phyloP scores from a whole-genome alignment of 1,140 invertebrate genomes.

The Megalopta genalis region DNA sequence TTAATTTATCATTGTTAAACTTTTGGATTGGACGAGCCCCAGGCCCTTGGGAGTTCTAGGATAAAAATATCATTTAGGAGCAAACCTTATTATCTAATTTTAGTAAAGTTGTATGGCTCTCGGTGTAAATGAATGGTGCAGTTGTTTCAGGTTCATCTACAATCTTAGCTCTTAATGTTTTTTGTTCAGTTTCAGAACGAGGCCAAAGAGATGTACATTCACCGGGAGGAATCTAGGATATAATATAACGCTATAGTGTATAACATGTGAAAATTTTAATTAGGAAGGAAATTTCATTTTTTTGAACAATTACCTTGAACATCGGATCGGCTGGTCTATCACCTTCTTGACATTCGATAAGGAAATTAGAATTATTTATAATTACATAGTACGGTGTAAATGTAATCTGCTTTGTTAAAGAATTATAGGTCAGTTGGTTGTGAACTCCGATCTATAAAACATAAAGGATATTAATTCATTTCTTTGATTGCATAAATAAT shows the following conservation, averaged over 20 bases:
- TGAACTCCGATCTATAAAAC: conserved; percentile 92
- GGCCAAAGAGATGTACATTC: conserved; percentile 94
- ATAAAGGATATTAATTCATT: neutral
- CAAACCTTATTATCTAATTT: conserved; percentile 88
- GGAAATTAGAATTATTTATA: conserved; percentile 90
- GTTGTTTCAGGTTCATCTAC: conserved; percentile 84
- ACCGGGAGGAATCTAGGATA: conserved; percentile 81
- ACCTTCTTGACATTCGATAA: conserved; percentile 90
- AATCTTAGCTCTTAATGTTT: conserved; percentile 83
- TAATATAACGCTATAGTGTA: neutral
- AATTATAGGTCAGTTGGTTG: conserved; percentile 93
- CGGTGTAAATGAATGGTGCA: conserved; percentile 90
- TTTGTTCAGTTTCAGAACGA: conserved; percentile 82
- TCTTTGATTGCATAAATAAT: neutral
- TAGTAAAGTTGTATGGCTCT: conserved; percentile 89
- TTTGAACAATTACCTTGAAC: conserved; percentile 76
- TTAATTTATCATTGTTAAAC: no score
- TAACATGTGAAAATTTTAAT: neutral
- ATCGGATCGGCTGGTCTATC: conserved; percentile 85
- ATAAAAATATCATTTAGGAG: conserved; percentile 9
- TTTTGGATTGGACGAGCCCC: no score
- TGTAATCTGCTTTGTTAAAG: conserved; percentile 97
- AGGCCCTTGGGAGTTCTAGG: no score
- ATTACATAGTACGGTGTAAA: conserved; percentile 97
- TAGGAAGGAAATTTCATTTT: neutral